These are phyloP conservation scores for Scolopax bukidnonensis DNA, from an alignment of 2,797 vertebrate genomes.

Conservation along the genomic window DNA sequence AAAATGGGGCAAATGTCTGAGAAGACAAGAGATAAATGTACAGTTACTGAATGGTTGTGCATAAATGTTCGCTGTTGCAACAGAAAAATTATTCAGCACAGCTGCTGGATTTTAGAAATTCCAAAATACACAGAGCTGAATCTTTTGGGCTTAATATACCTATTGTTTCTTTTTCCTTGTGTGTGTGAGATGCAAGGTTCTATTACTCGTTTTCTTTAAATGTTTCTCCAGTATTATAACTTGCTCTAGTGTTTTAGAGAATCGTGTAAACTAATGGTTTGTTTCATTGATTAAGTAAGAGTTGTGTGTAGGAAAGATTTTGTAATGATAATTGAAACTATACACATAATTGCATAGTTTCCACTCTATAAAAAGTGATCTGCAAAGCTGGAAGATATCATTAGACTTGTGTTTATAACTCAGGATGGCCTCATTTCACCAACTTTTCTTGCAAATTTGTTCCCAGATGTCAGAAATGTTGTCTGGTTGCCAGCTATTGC, in stretches of 20 bases:
- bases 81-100: neutral
- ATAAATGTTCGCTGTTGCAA: neutral
- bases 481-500: slow-evolving; percentile 50
- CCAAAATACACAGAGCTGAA: neutral
- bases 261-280: slow-evolving; percentile 8
- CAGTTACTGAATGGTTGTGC: neutral
- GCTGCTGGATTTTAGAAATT: neutral
- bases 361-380: slow-evolving; percentile 41
- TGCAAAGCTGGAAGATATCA: slow-evolving; percentile 56
- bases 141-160: neutral
- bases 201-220: neutral
- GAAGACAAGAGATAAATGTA: neutral
- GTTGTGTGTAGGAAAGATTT: slow-evolving; percentile 37
- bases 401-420: slow-evolving; percentile 61
- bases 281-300: slow-evolving; percentile 32
- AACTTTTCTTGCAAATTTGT: slow-evolving; percentile 53
- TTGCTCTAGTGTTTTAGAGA: neutral
- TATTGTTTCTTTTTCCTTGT: neutral
- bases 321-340: slow-evolving; percentile 38
- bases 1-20: neutral
- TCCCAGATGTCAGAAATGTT: slow-evolving; percentile 59
- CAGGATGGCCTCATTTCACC: slow-evolving; percentile 54
- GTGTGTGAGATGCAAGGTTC: neutral
- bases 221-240: neutral
- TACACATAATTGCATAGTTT: slow-evolving; percentile 42